Evolutionary conservation across 2,888 invertebrate species (phyloP).

Genomic region (Ectemnius lituratus): DNA sequence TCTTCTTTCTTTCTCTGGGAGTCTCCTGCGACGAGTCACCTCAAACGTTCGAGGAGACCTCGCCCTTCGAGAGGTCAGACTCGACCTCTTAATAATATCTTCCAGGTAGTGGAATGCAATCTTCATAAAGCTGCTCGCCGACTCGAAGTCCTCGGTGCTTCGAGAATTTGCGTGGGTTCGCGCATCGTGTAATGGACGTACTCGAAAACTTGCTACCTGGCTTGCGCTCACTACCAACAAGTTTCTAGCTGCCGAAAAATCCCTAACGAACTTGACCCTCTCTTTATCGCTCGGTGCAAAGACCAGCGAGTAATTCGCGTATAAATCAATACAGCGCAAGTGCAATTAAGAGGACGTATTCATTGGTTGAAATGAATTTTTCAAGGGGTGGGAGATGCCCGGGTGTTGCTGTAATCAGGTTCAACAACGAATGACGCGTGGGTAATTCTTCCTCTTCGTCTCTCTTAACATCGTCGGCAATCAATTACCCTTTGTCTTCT

Average conservation of each 20-base stretch:
- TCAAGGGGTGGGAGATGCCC: neutral
- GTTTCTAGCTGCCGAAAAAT: neutral
- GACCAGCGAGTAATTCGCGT: too few species aligned
- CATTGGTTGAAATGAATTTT: neutral
- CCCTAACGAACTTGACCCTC: too few species aligned
- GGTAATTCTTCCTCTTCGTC: neutral
- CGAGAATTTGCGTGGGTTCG: conserved; percentile 18
- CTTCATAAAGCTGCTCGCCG: conserved; percentile 70
- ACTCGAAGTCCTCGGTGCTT: neutral
- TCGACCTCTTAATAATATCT: conserved; percentile 72
- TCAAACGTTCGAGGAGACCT: conserved; percentile 39
- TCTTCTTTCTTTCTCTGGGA: conserved; percentile 6
- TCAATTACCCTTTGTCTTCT: conserved; percentile 8
- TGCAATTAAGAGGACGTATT: too few species aligned
- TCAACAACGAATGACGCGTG: neutral
- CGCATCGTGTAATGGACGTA: conserved; percentile 15
- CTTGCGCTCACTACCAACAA: too few species aligned
- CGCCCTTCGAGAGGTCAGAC: conserved; percentile 46
- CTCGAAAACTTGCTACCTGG: neutral
- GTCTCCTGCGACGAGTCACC: conserved; percentile 23
- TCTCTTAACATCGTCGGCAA: neutral
- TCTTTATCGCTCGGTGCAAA: too few species aligned
- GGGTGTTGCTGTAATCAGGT: conserved; percentile 6
- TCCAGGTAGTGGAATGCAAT: conserved; percentile 71
- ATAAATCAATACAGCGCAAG: too few species aligned